These are phyloP conservation scores for Orientallactaga sibirica DNA, from an alignment of 2,797 vertebrate species.

Conservation along the genomic window DNA sequence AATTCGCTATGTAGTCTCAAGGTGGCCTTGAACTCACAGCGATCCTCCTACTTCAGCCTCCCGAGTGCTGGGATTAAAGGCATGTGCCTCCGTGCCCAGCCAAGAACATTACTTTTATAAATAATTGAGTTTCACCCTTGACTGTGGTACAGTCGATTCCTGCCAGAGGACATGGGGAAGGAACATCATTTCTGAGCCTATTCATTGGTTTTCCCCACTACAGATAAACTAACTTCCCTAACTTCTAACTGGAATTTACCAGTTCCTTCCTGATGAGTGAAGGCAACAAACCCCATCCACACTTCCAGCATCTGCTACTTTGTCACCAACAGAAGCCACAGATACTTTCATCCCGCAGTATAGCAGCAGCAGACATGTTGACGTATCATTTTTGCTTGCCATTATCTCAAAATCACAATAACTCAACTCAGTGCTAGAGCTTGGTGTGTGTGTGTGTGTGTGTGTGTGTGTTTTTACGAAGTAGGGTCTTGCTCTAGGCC, in stretches of 20 bases:
- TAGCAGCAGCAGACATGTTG: not conserved
- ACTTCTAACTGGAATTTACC: not conserved
- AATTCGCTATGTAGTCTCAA: no score
- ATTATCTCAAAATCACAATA: not conserved
- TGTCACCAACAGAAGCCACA: constrained; percentile 7
- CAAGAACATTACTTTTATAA: not conserved
- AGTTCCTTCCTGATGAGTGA: not conserved
- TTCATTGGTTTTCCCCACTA: not conserved
- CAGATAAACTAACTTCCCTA: not conserved
- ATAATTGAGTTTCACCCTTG: not conserved
- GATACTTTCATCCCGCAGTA: not conserved
- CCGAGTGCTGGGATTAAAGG: no score
- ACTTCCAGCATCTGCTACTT: not conserved
- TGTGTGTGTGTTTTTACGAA: no score
- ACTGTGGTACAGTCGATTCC: not conserved
- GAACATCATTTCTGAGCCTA: not conserved
- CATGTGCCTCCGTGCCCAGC: not conserved
- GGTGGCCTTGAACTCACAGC: no score
- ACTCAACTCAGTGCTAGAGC: not conserved
- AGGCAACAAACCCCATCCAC: not conserved
- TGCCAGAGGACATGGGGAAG: not conserved
- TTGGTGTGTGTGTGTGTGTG: no score
- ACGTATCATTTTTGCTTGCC: not conserved
- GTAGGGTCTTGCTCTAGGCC: no score
- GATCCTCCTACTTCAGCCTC: no score